A percentile compares a stretch with the other conserved stretches of the same genome.
Conservation (phyloP, 1,140 invertebrate genomes). For the Pinna nobilis region DNA sequence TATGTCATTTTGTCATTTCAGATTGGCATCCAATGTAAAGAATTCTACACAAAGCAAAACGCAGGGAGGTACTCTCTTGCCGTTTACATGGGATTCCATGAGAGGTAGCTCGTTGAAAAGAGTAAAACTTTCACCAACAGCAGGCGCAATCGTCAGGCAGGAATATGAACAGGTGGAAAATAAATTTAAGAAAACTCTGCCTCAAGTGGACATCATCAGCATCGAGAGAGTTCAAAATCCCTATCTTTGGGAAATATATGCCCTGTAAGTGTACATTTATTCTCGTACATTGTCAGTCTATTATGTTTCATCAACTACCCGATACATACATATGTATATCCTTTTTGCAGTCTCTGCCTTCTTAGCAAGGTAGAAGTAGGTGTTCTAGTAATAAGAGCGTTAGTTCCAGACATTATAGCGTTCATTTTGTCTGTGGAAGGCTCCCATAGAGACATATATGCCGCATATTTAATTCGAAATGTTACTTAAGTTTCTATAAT, state of each 20-base stretch:
- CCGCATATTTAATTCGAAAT: no score
- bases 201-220: constrained; percentile 27
- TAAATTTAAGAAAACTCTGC: constrained; percentile 30
- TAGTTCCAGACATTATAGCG: no score
- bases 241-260: constrained; percentile 35
- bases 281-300: constrained; percentile 35
- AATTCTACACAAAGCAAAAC: no score
- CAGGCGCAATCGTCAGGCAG: constrained; percentile 4
- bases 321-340: neutral
- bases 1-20: no score
- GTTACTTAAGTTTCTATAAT: no score
- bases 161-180: constrained; percentile 28
- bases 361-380: neutral
- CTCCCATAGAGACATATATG: no score
- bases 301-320: no score
- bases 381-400: no score
- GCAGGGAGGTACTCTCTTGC: no score
- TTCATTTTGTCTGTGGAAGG: no score
- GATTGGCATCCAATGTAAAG: no score
- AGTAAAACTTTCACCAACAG: neutral
- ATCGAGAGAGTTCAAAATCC: constrained; percentile 35
- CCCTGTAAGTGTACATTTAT: no score
- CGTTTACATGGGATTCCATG: constrained; percentile 24
- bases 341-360: neutral
- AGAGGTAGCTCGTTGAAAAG: neutral